Percentiles rank a stretch among this genome's conserved stretches.
phyloP scores from a whole-genome alignment of 1,140 invertebrate genomes.

The Cryptotermes secundus region DNA sequence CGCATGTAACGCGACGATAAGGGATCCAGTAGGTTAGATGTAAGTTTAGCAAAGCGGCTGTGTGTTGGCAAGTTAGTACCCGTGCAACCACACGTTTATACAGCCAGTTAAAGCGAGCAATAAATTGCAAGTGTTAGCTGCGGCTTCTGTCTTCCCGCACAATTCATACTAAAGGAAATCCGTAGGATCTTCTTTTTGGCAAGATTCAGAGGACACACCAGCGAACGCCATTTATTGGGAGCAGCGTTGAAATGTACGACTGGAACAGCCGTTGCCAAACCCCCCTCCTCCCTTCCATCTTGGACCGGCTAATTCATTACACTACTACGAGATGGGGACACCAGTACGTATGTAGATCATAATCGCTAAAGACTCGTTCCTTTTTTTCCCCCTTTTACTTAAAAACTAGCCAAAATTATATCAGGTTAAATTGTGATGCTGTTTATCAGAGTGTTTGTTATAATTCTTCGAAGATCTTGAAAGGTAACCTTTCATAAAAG shows the following conservation, averaged over 20 bases:
- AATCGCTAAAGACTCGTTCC: neutral
- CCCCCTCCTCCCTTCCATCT: too few relatives aligned
- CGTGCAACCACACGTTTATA: neutral
- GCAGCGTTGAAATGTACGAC: neutral
- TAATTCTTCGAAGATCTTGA: too few relatives aligned
- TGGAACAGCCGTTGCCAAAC: constrained; percentile 8
- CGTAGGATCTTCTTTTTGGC: neutral
- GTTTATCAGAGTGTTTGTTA: neutral
- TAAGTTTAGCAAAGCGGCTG: neutral
- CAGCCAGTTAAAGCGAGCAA: constrained; percentile 4
- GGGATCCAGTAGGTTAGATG: neutral
- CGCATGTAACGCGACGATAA: neutral
- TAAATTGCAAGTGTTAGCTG: neutral
- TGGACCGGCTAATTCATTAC: constrained; percentile 11
- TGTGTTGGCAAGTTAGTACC: neutral
- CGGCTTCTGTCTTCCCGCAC: neutral
- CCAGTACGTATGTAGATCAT: neutral
- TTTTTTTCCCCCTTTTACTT: neutral
- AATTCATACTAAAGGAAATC: constrained; percentile 1
- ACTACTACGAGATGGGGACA: neutral
- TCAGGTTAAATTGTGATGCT: neutral
- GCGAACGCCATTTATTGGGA: constrained; percentile 1
- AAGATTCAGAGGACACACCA: neutral
- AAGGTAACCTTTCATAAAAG: too few relatives aligned
- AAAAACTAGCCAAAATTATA: neutral